Conservation (phyloP, 1,140 invertebrate genomes). For the Cyrtorhinus lividipennis region DNA sequence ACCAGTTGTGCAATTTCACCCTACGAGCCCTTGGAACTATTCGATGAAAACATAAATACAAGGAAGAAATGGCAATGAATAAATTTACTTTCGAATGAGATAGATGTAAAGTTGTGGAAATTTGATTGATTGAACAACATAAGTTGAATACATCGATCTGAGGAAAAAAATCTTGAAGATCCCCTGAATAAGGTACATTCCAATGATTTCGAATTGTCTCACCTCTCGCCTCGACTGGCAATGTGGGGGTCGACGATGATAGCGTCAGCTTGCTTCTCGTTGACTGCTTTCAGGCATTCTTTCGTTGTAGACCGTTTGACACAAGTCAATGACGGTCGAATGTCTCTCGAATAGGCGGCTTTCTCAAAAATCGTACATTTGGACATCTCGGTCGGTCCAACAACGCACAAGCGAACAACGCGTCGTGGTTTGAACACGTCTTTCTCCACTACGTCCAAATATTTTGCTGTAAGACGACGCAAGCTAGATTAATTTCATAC, state of each 20-base stretch:
- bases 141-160: too few relatives aligned
- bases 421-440: conserved; percentile 41
- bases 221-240: conserved; percentile 38
- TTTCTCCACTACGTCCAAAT: conserved; percentile 61
- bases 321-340: conserved; percentile 53
- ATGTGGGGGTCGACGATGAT: conserved; percentile 43
- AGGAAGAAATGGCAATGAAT: too few relatives aligned
- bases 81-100: too few relatives aligned
- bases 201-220: too few relatives aligned
- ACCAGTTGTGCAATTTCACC: too few relatives aligned
- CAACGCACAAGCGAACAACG: conserved; percentile 46
- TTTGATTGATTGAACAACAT: too few relatives aligned
- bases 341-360: conserved; percentile 53
- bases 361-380: conserved; percentile 51
- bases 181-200: too few relatives aligned
- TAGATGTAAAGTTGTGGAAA: too few relatives aligned
- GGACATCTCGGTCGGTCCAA: conserved; percentile 37
- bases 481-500: too few relatives aligned
- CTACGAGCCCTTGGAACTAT: too few relatives aligned
- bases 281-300: conserved; percentile 51
- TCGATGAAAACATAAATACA: too few relatives aligned
- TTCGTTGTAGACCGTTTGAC: conserved; percentile 35
- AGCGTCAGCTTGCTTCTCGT: conserved; percentile 43
- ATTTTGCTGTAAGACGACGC: conserved; percentile 46
- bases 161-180: too few relatives aligned